Evolutionary conservation across 2,888 invertebrate genomes (phyloP).

Genomic region (Andrena fulva): DNA sequence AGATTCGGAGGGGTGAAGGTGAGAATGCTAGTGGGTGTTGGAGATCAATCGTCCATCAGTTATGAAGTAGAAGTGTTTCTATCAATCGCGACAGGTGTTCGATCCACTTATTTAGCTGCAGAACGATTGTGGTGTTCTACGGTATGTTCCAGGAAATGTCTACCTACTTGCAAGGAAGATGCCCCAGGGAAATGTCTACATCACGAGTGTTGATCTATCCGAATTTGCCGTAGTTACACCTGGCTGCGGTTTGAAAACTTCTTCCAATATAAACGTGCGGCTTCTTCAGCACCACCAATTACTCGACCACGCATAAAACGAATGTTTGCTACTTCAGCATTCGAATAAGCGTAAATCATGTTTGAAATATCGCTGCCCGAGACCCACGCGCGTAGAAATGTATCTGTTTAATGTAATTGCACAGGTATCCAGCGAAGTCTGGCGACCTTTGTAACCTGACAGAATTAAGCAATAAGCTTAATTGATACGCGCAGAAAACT

Average conservation of each 20-base stretch:
- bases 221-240: background rate
- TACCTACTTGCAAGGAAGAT: background rate
- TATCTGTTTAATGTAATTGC: conserved; percentile 8
- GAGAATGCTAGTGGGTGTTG: background rate
- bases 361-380: background rate
- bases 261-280: background rate
- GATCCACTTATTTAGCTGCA: too few relatives aligned
- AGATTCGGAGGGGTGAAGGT: background rate
- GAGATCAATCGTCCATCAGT: background rate
- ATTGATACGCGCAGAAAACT: background rate
- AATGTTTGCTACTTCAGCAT: background rate
- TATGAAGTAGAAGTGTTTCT: too few relatives aligned
- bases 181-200: background rate
- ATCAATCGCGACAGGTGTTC: too few relatives aligned
- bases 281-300: conserved; percentile 3
- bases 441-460: background rate
- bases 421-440: background rate
- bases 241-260: background rate
- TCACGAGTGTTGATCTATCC: too few relatives aligned
- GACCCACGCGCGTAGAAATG: background rate
- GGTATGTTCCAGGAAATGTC: too few relatives aligned
- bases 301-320: background rate
- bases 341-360: conserved; percentile 7
- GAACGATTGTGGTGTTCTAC: too few relatives aligned
- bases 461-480: conserved; percentile 8